Evolutionary conservation across 2,888 invertebrate genomes (phyloP), one percentile per base, ranked within the genome.

Genomic region (Eupeodes latifasciatus): DNA sequence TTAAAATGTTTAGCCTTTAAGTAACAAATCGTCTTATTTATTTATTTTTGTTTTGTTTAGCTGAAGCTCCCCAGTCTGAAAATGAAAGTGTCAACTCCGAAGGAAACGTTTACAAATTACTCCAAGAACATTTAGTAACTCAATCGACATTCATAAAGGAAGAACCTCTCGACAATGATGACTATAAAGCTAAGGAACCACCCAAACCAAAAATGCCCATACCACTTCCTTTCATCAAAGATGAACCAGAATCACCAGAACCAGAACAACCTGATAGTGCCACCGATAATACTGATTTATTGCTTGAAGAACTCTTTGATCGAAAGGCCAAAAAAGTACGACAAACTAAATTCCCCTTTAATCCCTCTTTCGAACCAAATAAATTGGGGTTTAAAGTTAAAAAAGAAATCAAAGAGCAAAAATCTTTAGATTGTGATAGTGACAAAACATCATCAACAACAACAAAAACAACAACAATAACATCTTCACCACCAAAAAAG

Each of bases 271-370:
- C 71, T 3, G n/a, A 61, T 2, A 59, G 69, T n/a, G 6, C 76
- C 0, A 34, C 19, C 5, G 78, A 69, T 19, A 75, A 51, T 16
- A 55, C 78, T 12, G 86, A 83, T 14, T 53, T 71, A 4, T n/a
- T 86, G 1, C 9, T 86, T 0, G 47, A 79, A 47, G 86, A 86
- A 59, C 66, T 86, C 0, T 44, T 83, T 59, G 86, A 86, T 14
- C 82, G 86, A 10, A 86, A 86, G 61, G 57, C 71, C 6, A 69
- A 78, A 55, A 86, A 69, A 36, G 53, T 61, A 66, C 64, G 36
- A 44, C 14, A 64, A 40, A 59, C 69, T n/a, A 16, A 57, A 59
- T 19, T 11, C 11, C 34, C 44, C 11, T 34, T 27, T 14, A 57
- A n/a, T 12, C 16, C 47, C 0, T 19, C 36, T 0, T 12, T 16